A percentile compares a stretch with the other conserved stretches of the same genome.
Evolutionary conservation across 1,140 invertebrate genomes (phyloP).

Genomic region (Leptinotarsa undecemlineata): DNA sequence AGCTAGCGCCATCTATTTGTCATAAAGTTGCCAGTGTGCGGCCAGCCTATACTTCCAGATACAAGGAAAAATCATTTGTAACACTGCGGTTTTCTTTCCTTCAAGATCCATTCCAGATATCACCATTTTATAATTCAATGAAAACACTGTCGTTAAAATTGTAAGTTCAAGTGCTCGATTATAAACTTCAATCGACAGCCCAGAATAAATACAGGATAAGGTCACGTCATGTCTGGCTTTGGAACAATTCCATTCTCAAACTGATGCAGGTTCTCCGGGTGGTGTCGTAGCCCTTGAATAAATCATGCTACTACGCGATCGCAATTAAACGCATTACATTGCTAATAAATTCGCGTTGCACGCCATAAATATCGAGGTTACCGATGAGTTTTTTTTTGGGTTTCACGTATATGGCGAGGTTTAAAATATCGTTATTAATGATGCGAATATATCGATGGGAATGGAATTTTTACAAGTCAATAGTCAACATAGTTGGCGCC

Average conservation of each 20-base stretch:
- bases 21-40: too few species aligned
- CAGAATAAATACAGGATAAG: neutral
- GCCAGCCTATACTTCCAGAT: too few species aligned
- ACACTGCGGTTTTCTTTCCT: too few species aligned
- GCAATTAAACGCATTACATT: slow-evolving; percentile 2
- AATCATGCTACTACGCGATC: neutral
- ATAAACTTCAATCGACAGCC: neutral
- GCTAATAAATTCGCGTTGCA: neutral
- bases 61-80: too few species aligned
- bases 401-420: neutral
- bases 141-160: neutral
- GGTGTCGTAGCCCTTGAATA: neutral
- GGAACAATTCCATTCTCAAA: neutral
- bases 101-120: too few species aligned
- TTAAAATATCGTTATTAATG: neutral
- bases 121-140: too few species aligned
- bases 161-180: neutral
- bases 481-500: neutral
- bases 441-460: neutral
- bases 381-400: neutral
- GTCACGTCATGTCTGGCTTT: neutral
- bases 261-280: neutral
- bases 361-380: neutral
- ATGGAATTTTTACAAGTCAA: neutral
- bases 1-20: too few species aligned